These are phyloP conservation scores for Kryptolebias ocellatus DNA, from an alignment of 2,797 vertebrate species.

Conservation along the genomic window DNA sequence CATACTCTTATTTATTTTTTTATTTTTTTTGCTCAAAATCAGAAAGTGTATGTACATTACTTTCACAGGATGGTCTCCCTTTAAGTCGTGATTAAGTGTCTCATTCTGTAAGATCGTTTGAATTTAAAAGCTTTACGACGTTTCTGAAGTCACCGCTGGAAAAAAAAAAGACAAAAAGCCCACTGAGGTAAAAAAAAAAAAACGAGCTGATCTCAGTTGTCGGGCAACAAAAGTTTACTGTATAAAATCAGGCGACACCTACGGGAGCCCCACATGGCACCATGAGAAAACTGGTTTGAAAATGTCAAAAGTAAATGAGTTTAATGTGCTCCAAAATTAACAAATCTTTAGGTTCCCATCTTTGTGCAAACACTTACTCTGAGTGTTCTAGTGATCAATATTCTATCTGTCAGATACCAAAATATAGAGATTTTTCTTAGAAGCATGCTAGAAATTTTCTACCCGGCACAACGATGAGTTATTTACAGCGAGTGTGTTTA, in stretches of 20 bases:
- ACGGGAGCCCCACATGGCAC: conserved; percentile 7
- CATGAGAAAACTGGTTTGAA: conserved; percentile 23
- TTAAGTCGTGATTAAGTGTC: conserved; percentile 39
- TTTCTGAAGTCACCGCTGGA: conserved; percentile 39
- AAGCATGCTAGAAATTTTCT: conserved; percentile 48
- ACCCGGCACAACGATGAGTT: conserved; percentile 38
- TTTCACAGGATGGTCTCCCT: conserved; percentile 23
- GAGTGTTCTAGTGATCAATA: conserved; percentile 21
- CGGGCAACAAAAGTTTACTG: conserved; percentile 7
- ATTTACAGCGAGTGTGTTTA: conserved; percentile 52
- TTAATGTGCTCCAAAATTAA: conserved; percentile 11
- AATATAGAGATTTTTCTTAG: conserved; percentile 53
- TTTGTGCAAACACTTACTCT: conserved; percentile 23
- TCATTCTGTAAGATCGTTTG: conserved; percentile 28
- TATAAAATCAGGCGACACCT: conserved; percentile 25
- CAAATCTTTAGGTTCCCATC: conserved; percentile 19
- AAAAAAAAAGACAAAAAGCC: conserved; percentile 11
- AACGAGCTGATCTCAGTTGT: conserved; percentile 9
- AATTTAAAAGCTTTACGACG: conserved; percentile 33
- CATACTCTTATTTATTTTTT: conserved; percentile 15
- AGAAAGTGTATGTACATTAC: conserved; percentile 49
- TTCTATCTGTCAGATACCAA: conserved; percentile 32
- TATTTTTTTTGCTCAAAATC: conserved; percentile 44
- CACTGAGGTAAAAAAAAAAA: conserved; percentile 18
- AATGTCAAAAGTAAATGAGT: conserved; percentile 21